Percentiles rank a stretch among this genome's conserved stretches.
Evolutionary conservation across 1,140 invertebrate genomes (phyloP).

Genomic region (Papilio polytes): DNA sequence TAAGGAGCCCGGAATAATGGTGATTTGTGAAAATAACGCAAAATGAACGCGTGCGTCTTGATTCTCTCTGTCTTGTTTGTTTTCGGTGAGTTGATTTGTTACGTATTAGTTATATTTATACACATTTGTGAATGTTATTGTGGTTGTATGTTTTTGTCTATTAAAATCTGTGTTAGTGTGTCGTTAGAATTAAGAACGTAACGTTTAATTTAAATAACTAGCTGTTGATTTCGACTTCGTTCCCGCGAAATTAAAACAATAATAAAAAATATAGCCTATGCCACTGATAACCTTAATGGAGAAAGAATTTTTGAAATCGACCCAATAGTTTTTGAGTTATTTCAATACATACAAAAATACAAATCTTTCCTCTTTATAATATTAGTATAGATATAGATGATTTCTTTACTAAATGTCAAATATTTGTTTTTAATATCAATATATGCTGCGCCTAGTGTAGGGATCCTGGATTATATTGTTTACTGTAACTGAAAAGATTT

Average conservation of each 20-base stretch:
- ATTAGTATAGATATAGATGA: too few relatives aligned
- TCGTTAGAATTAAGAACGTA: neutral
- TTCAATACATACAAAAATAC: too few relatives aligned
- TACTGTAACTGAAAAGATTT: too few relatives aligned
- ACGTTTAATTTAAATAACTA: neutral
- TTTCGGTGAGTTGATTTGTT: slow-evolving; percentile 53
- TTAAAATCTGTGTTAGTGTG: neutral
- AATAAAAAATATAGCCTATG: too few relatives aligned
- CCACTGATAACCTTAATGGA: too few relatives aligned
- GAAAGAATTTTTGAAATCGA: too few relatives aligned
- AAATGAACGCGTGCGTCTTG: slow-evolving; percentile 61
- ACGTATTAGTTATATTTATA: neutral
- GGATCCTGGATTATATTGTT: too few relatives aligned
- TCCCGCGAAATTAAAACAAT: too few relatives aligned
- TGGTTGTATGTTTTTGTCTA: neutral
- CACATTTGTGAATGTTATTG: neutral
- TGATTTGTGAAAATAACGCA: slow-evolving; percentile 59
- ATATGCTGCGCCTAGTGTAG: too few relatives aligned
- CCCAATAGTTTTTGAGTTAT: too few relatives aligned
- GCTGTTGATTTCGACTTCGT: too few relatives aligned
- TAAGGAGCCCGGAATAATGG: slow-evolving; percentile 51
- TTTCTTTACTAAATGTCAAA: neutral
- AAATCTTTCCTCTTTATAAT: too few relatives aligned
- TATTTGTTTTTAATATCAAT: neutral
- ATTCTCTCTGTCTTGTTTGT: slow-evolving; percentile 47